These are phyloP conservation scores for Papilio helenus DNA, from an alignment of 1,140 invertebrate species.

Conservation along the genomic window DNA sequence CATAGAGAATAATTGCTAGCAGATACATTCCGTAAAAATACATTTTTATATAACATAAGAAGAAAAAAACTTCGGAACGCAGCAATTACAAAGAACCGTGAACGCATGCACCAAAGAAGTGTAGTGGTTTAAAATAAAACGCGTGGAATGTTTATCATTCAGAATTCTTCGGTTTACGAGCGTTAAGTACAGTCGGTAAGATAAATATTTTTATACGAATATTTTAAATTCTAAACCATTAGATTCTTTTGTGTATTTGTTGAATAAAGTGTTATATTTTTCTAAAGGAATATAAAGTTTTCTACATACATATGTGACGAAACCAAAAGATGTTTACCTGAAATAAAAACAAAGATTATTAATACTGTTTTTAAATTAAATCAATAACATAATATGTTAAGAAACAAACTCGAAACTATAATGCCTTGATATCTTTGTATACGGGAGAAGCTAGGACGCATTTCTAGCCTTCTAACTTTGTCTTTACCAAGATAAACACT, in stretches of 20 bases:
- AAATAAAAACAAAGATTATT: background rate
- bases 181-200: constrained; percentile 41
- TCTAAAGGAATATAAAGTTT: background rate
- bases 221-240: constrained; percentile 15
- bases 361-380: background rate
- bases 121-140: constrained; percentile 57
- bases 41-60: constrained; percentile 41
- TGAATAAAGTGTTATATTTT: background rate
- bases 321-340: background rate
- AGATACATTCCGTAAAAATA: constrained; percentile 40
- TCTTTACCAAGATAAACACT: no score
- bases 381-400: background rate
- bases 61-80: constrained; percentile 41
- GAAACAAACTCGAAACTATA: no score
- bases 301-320: constrained; percentile 6
- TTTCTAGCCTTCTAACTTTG: no score
- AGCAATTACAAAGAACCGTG: constrained; percentile 49
- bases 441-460: no score
- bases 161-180: constrained; percentile 58
- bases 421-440: no score
- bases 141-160: constrained; percentile 58
- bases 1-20: constrained; percentile 33
- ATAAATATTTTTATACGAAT: constrained; percentile 6
- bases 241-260: background rate
- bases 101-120: constrained; percentile 49